A percentile compares a stretch with the other conserved stretches of the same genome.
Conservation (phyloP, 2,113 vertebrate species). For the Trochalopteron elliotii region DNA sequence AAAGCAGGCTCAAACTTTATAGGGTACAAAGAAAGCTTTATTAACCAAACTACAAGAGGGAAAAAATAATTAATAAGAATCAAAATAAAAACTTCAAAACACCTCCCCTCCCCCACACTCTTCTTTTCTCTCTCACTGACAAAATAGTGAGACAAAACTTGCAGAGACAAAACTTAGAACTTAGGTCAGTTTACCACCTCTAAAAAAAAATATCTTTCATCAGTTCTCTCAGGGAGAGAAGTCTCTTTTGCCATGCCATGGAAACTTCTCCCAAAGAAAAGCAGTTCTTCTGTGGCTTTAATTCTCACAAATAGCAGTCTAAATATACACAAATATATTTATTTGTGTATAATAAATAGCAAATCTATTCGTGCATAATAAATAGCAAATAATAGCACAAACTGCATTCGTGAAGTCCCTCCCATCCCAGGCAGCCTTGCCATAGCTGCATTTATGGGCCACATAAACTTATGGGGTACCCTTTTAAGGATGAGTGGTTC, state of each 20-base stretch:
- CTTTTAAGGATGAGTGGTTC: neutral
- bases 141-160: neutral
- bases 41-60: neutral
- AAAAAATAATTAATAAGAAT: neutral
- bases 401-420: neutral
- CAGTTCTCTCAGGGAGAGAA: neutral
- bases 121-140: neutral
- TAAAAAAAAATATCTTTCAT: too few species aligned
- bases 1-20: neutral
- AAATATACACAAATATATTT: neutral
- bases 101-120: neutral
- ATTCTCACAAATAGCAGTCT: neutral
- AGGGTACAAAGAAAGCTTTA: neutral
- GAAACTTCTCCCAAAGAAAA: neutral
- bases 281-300: neutral
- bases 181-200: neutral
- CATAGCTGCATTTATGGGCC: neutral
- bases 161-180: neutral
- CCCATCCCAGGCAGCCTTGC: neutral
- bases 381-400: neutral
- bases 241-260: neutral
- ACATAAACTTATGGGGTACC: neutral
- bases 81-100: neutral
- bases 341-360: neutral
- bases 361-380: too few species aligned